Evolutionary conservation across 2,888 invertebrate species (phyloP).

Genomic region (Ornithoptera alexandrae): DNA sequence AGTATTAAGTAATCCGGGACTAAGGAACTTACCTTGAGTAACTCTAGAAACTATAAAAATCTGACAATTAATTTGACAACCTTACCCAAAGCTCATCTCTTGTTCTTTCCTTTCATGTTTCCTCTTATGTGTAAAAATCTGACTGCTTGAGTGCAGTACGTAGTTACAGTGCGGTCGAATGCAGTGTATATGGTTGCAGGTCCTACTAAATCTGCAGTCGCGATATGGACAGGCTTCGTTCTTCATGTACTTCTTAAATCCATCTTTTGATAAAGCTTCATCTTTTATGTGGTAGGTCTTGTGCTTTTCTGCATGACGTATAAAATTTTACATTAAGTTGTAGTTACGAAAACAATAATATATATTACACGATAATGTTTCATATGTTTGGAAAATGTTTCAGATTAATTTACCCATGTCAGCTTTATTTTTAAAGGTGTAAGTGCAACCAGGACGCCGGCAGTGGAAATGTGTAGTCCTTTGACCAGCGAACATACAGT

Average conservation of each 20-base stretch:
- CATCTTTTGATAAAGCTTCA: conserved; percentile 95
- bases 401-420: conserved; percentile 93
- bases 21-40: conserved; percentile 2
- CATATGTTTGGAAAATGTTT: background rate
- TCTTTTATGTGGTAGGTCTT: conserved; percentile 99
- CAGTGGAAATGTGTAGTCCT: conserved; percentile 99
- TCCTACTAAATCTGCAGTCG: conserved; percentile 94
- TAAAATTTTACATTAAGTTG: background rate
- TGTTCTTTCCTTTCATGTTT: conserved; percentile 97
- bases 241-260: conserved; percentile 99
- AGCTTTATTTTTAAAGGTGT: conserved; percentile 99
- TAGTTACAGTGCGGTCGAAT: conserved; percentile 97
- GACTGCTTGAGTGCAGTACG: conserved; percentile 97
- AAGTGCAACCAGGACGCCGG: conserved; percentile 92
- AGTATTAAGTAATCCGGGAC: background rate
- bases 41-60: background rate
- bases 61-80: background rate
- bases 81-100: conserved; percentile 90
- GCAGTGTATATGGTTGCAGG: conserved; percentile 99
- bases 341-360: background rate
- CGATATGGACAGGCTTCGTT: conserved; percentile 95
- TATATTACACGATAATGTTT: background rate
- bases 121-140: conserved; percentile 97
- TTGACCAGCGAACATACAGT: conserved; percentile 96
- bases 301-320: conserved; percentile 92